These are phyloP conservation scores for Blastobasis lacticolella DNA, from an alignment of 2,888 invertebrate genomes.

Conservation along the genomic window DNA sequence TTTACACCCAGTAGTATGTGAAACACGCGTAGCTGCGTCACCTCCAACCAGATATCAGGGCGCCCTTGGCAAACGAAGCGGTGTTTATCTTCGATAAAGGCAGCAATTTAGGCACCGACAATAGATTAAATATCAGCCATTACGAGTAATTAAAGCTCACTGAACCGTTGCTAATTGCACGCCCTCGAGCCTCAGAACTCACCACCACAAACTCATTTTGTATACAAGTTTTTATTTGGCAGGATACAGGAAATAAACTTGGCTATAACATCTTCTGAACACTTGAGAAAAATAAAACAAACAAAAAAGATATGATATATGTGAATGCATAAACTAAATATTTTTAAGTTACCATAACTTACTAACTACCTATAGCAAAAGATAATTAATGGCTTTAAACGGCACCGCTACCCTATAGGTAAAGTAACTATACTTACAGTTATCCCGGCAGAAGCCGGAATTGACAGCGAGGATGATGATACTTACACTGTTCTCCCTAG, in stretches of 20 bases:
- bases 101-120: conserved; percentile 35
- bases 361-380: too few relatives aligned
- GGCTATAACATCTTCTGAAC: not conserved
- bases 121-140: conserved; percentile 54
- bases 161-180: conserved; percentile 44
- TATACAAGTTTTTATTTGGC: not conserved
- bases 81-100: conserved; percentile 49
- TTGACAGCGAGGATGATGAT: too few relatives aligned
- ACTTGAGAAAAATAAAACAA: too few relatives aligned
- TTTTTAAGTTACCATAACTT: too few relatives aligned
- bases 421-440: too few relatives aligned
- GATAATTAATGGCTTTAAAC: too few relatives aligned
- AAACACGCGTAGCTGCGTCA: not conserved
- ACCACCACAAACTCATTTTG: not conserved
- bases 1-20: too few relatives aligned
- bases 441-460: too few relatives aligned
- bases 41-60: conserved; percentile 1
- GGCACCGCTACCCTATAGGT: too few relatives aligned
- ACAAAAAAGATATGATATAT: too few relatives aligned
- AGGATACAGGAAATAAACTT: not conserved
- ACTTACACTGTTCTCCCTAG: too few relatives aligned
- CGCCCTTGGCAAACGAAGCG: conserved; percentile 30
- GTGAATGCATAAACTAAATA: too few relatives aligned
- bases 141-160: conserved; percentile 47
- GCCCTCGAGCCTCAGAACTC: not conserved